A percentile compares a stretch with the other conserved stretches of the same genome.
Evolutionary conservation across 2,888 invertebrate genomes (phyloP).

Genomic region (Standfussiana lucernea): DNA sequence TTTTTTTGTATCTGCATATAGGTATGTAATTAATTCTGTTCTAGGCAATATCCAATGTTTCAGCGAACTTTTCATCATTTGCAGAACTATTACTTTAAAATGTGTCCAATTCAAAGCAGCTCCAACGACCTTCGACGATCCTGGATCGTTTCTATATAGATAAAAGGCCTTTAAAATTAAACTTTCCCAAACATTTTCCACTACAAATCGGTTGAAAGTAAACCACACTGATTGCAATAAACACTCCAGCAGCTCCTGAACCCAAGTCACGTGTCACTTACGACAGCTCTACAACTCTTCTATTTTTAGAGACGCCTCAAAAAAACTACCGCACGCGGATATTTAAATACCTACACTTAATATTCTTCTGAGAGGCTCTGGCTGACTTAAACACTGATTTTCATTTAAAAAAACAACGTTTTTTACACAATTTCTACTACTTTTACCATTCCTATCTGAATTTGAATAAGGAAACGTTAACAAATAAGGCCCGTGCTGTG

Average conservation of each 20-base stretch:
- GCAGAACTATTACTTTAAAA: too few species aligned
- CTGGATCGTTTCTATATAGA: neutral
- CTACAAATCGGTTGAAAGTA: constrained; percentile 20
- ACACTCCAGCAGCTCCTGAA: constrained; percentile 35
- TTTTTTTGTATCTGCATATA: neutral
- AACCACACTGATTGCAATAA: constrained; percentile 52
- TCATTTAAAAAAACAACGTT: constrained; percentile 17
- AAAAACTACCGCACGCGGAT: constrained; percentile 50
- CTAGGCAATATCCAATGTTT: neutral
- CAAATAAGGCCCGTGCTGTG: neutral
- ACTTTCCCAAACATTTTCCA: neutral
- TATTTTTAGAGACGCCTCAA: constrained; percentile 61
- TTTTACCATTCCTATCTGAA: neutral
- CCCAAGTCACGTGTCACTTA: constrained; percentile 63
- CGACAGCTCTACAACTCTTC: constrained; percentile 62
- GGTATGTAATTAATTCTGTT: neutral
- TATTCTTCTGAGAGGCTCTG: constrained; percentile 38
- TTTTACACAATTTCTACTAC: constrained; percentile 15
- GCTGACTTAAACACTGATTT: constrained; percentile 47
- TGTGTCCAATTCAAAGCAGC: neutral
- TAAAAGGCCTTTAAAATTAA: neutral
- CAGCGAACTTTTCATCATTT: neutral
- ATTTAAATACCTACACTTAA: constrained; percentile 59
- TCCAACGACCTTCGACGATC: neutral
- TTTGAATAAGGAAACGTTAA: constrained; percentile 4